Conservation (phyloP, 2,797 vertebrate genomes). For the Naso thynnoides region DNA sequence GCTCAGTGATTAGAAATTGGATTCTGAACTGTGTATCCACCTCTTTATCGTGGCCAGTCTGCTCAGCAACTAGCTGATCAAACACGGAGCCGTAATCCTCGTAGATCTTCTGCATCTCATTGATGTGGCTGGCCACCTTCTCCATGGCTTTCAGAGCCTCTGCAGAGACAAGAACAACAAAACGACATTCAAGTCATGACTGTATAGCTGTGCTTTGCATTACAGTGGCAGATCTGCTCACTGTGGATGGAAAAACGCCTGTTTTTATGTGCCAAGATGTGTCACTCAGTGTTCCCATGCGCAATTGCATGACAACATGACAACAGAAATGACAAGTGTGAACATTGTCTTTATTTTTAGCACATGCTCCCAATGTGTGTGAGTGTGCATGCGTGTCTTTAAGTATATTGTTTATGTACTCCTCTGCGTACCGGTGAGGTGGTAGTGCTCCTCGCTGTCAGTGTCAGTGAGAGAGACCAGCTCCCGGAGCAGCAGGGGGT, state of each 20-base stretch:
- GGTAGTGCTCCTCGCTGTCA: slow-evolving; percentile 97
- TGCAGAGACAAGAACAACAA: slow-evolving; percentile 63
- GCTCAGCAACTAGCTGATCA: slow-evolving; percentile 95
- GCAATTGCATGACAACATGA: slow-evolving; percentile 3
- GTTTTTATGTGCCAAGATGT: not conserved
- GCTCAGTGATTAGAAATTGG: not conserved
- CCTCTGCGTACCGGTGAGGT: slow-evolving; percentile 89
- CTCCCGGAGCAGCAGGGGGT: slow-evolving; percentile 95
- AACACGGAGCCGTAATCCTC: slow-evolving; percentile 97
- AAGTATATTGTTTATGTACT: not conserved
- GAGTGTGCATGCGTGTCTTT: not conserved
- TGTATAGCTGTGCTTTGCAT: not conserved
- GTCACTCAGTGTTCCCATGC: slow-evolving; percentile 1
- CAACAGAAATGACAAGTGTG: slow-evolving; percentile 22
- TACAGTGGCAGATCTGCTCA: slow-evolving; percentile 20
- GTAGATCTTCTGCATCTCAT: slow-evolving; percentile 99
- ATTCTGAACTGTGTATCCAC: slow-evolving; percentile 66
- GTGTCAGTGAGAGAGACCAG: slow-evolving; percentile 94
- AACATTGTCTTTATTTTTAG: slow-evolving; percentile 21
- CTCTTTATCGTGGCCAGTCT: slow-evolving; percentile 93
- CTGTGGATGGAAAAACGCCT: not conserved
- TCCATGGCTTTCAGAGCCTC: slow-evolving; percentile 98
- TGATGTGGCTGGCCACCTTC: slow-evolving; percentile 98
- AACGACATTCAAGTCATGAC: not conserved
- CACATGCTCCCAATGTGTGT: not conserved